Conservation (phyloP, 2,797 vertebrate species). For the Myotis findleyi region DNA sequence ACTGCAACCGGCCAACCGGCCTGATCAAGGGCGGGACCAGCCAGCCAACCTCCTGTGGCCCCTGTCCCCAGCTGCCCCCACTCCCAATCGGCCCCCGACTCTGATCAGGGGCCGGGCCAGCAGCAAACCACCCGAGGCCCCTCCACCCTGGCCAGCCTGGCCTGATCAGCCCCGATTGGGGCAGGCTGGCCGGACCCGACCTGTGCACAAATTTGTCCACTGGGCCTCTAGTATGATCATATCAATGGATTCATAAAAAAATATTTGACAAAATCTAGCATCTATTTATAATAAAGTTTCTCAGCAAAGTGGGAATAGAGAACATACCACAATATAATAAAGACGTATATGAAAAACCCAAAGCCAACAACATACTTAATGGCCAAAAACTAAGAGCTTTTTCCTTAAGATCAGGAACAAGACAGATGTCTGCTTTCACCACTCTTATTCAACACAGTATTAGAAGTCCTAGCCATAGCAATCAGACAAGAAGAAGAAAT, state of each 20-base stretch:
- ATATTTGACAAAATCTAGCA: not conserved
- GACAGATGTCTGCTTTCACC: not conserved
- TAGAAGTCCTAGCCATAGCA: not conserved
- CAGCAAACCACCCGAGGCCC: too few species aligned
- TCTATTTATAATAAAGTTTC: not conserved
- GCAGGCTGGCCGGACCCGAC: too few species aligned
- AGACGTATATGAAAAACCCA: not conserved
- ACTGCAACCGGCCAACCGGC: too few species aligned
- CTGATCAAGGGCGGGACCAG: too few species aligned
- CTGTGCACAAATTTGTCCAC: too few species aligned
- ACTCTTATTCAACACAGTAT: not conserved
- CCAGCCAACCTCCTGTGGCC: too few species aligned
- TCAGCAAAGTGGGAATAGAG: not conserved
- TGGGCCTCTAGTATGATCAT: not conserved
- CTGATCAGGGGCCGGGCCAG: too few species aligned
- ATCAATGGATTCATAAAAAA: not conserved
- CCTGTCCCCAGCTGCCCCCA: too few species aligned
- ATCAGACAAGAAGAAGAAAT: not conserved
- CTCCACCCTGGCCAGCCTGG: too few species aligned
- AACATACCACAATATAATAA: not conserved
- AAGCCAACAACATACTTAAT: not conserved
- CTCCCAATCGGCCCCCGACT: too few species aligned
- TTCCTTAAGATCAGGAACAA: not conserved
- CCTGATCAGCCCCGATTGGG: too few species aligned
- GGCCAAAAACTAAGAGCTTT: not conserved